Conservation (phyloP, 2,797 vertebrate genomes). For the Melopsittacus undulatus region DNA sequence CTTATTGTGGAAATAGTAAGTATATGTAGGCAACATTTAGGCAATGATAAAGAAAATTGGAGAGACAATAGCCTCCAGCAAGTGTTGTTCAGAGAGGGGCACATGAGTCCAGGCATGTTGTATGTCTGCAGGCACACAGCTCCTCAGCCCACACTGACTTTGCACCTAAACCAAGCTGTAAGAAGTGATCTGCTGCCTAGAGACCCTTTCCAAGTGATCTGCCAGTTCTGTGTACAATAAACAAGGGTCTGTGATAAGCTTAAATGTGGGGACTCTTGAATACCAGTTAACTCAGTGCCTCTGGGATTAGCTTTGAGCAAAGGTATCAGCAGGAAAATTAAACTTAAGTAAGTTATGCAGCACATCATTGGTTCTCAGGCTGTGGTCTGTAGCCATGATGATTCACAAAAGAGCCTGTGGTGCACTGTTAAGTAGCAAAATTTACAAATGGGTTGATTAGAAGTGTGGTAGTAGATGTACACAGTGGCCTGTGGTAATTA, state of each 20-base stretch:
- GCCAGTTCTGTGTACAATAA: background rate
- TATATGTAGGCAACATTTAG: background rate
- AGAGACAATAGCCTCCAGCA: background rate
- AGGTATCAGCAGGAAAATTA: background rate
- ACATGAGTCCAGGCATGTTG: background rate
- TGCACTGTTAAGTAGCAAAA: background rate
- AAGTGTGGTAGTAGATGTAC: background rate
- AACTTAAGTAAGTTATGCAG: background rate
- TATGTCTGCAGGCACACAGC: background rate
- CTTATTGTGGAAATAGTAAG: background rate
- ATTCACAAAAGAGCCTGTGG: background rate
- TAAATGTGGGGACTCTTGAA: background rate
- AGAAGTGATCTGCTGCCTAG: background rate
- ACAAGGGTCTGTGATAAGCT: background rate
- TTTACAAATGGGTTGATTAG: background rate
- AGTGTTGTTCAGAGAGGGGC: background rate
- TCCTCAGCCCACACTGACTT: background rate
- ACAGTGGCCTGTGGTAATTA: background rate
- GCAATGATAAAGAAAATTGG: background rate
- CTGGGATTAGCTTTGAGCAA: background rate
- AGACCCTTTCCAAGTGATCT: background rate
- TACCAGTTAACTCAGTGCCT: background rate
- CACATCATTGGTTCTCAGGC: background rate
- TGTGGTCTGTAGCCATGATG: background rate
- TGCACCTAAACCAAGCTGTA: background rate